Evolutionary conservation across 2,797 vertebrate genomes (phyloP).

Genomic region (Epinephelus awoara): DNA sequence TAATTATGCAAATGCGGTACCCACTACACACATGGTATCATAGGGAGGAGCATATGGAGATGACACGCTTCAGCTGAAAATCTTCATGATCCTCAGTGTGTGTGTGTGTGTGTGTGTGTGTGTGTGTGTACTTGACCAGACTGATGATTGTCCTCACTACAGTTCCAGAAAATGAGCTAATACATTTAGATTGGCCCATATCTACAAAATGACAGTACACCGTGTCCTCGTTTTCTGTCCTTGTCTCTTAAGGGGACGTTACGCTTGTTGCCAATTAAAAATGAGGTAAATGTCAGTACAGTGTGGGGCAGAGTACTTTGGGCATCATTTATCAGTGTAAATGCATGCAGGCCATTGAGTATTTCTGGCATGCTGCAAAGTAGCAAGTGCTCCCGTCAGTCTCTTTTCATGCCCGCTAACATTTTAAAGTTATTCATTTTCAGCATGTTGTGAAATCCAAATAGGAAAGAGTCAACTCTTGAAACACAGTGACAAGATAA

Average conservation of each 20-base stretch:
- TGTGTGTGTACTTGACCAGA: conserved; percentile 36
- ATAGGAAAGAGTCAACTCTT: conserved; percentile 1
- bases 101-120: conserved; percentile 1
- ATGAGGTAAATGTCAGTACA: conserved; percentile 53
- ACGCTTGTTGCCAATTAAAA: conserved; percentile 64
- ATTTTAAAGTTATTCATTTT: conserved; percentile 38
- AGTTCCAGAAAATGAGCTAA: conserved; percentile 53
- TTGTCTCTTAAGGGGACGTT: conserved; percentile 47
- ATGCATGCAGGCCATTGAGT: conserved; percentile 5
- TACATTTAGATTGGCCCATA: conserved; percentile 59
- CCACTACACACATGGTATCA: conserved; percentile 15
- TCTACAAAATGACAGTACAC: conserved; percentile 51
- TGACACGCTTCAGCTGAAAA: conserved; percentile 50
- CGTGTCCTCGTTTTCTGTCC: conserved; percentile 51
- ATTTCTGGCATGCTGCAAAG: conserved; percentile 27
- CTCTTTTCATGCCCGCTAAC: conserved; percentile 15
- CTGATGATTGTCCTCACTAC: conserved; percentile 59
- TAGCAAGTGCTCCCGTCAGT: conserved; percentile 11
- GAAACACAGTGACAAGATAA: conserved; percentile 28
- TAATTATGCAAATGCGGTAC: conserved; percentile 13
- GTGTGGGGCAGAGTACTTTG: conserved; percentile 14
- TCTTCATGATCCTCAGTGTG: conserved; percentile 22
- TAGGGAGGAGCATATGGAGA: conserved; percentile 47
- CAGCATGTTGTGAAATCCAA: conserved; percentile 30
- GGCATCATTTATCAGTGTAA: conserved; percentile 32